phyloP scores from a whole-genome alignment of 2,888 invertebrate species.

The Orthosia gothica region DNA sequence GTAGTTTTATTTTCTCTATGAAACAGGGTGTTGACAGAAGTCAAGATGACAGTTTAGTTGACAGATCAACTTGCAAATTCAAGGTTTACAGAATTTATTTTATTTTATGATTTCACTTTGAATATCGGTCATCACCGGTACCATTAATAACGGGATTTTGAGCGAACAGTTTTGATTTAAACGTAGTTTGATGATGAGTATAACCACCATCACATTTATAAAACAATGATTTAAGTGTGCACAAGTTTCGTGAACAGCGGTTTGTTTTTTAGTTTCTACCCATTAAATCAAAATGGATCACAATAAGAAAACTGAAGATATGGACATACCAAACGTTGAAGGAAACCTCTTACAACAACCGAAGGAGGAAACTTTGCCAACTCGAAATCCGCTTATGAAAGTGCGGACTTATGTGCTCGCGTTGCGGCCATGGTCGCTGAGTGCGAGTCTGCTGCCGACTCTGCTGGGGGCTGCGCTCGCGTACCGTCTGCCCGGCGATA shows the following conservation, averaged over 20 bases:
- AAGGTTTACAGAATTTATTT: slow-evolving; percentile 28
- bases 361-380: slow-evolving; percentile 79
- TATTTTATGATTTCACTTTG: slow-evolving; percentile 60
- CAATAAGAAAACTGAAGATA: slow-evolving; percentile 78
- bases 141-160: slow-evolving; percentile 57
- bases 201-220: slow-evolving; percentile 19
- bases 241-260: slow-evolving; percentile 6
- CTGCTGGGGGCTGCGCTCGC: slow-evolving; percentile 97
- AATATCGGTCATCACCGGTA: slow-evolving; percentile 59
- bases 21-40: slow-evolving; percentile 16
- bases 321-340: slow-evolving; percentile 82
- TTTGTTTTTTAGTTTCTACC: slow-evolving; percentile 1
- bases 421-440: slow-evolving; percentile 98
- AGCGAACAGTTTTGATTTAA: slow-evolving; percentile 47
- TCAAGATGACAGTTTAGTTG: slow-evolving; percentile 39
- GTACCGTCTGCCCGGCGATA: slow-evolving; percentile 95
- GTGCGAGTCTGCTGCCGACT: slow-evolving; percentile 97
- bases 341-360: slow-evolving; percentile 88
- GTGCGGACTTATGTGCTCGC: slow-evolving; percentile 97
- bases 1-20: no score
- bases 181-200: slow-evolving; percentile 28
- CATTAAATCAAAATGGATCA: slow-evolving; percentile 68
- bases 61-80: slow-evolving; percentile 14
- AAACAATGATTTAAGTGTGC: slow-evolving; percentile 44
- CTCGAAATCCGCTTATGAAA: slow-evolving; percentile 94